phyloP scores from a whole-genome alignment of 1,140 invertebrate species.

The Meloidogyne hapla region DNA sequence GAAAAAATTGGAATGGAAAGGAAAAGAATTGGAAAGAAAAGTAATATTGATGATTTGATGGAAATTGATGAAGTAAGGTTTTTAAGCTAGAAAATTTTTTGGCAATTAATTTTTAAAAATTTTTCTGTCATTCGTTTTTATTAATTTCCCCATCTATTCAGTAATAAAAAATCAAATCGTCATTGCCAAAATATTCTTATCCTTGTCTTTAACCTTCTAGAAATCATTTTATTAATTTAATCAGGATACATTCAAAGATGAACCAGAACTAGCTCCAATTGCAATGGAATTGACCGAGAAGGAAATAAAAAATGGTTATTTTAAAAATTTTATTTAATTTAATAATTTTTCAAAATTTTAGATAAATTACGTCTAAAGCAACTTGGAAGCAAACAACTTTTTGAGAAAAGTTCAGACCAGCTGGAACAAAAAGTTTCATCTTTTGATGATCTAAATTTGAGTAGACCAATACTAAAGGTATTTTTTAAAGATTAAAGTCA shows the following conservation, averaged over 20 bases:
- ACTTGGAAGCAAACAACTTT: neutral
- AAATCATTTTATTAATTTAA: too few species aligned
- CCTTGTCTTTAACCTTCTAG: too few species aligned
- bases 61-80: neutral
- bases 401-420: neutral
- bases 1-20: conserved; percentile 19
- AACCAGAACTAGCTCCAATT: neutral
- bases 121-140: too few species aligned
- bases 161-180: neutral
- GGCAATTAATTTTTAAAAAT: too few species aligned
- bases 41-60: neutral
- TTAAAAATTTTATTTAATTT: neutral
- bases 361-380: neutral
- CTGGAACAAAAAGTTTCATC: conserved; percentile 10
- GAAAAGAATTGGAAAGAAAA: neutral
- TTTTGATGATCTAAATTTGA: conserved; percentile 60
- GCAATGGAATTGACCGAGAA: neutral
- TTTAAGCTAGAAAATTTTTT: too few species aligned
- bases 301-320: conserved; percentile 6
- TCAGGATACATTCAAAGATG: neutral
- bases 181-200: too few species aligned
- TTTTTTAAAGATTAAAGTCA: conserved; percentile 16
- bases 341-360: neutral
- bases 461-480: conserved; percentile 60
- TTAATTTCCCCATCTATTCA: neutral